These are phyloP conservation scores for Sprattus sprattus DNA, from an alignment of 2,113 vertebrate species.

Conservation along the genomic window DNA sequence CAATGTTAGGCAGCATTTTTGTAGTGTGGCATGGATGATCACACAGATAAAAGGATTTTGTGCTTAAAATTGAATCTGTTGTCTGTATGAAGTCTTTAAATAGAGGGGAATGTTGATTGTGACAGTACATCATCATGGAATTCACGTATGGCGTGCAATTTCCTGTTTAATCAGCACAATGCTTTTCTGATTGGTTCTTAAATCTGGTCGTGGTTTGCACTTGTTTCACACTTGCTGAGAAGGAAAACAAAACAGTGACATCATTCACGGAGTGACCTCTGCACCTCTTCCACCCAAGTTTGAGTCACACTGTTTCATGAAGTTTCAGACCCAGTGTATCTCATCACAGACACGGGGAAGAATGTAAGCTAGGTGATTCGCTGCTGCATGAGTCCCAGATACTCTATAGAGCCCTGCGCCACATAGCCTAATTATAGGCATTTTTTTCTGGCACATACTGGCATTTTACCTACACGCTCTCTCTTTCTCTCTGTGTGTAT, in stretches of 20 bases:
- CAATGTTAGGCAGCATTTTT: not conserved
- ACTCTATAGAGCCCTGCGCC: not conserved
- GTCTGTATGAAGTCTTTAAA: not conserved
- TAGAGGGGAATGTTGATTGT: not conserved
- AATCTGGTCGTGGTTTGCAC: slow-evolving; percentile 7
- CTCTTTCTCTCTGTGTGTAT: slow-evolving; percentile 8
- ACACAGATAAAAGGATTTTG: not conserved
- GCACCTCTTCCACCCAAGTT: not conserved
- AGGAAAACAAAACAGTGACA: slow-evolving; percentile 8
- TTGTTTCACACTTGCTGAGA: slow-evolving; percentile 14
- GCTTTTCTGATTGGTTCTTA: not conserved
- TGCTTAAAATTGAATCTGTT: not conserved
- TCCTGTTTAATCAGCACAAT: too few species aligned
- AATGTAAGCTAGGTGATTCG: slow-evolving; percentile 5
- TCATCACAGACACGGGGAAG: not conserved
- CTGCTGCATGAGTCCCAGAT: not conserved
- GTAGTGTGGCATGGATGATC: not conserved
- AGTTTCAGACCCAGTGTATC: not conserved
- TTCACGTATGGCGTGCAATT: not conserved
- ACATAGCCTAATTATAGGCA: not conserved
- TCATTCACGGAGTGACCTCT: not conserved
- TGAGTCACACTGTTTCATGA: not conserved
- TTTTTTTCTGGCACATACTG: not conserved
- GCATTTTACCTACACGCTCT: not conserved
- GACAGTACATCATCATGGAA: not conserved